Evolutionary conservation across 2,888 invertebrate genomes (phyloP), one percentile per base, ranked within the genome.

Genomic region (Thera obeliscata): DNA sequence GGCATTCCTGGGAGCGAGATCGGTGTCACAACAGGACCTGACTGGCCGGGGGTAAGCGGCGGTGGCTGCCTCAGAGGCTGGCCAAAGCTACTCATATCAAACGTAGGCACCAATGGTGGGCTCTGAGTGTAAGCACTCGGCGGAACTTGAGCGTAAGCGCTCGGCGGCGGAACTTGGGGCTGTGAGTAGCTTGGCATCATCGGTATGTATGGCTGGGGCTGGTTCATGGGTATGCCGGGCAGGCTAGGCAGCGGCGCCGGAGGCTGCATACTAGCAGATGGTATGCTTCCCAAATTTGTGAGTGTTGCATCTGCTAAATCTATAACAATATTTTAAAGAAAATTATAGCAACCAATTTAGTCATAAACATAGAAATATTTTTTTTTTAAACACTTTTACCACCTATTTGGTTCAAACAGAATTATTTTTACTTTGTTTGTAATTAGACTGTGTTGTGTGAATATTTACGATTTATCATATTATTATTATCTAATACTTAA

Each of bases 1-100:
- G 97, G 97, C 96, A 97, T 96, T 48, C 97, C 97, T 2, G 96
- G 96, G 73, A 96, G 87, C 11, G 95, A 95, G 56, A 96, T 95
- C 0, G 96, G 96, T 0, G 96, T 96, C 43, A 95, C 95, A 12
- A 96, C 94, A 1, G 52, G 22, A 33, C 52, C 52, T 9, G 94
- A 90, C 43, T 93, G 77, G 3, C 91, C 91, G 9, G 82, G 81
- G 9, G 87, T 80, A 41, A 87, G 76, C 2, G 87, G 87, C 11
- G 89, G 91, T 1, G 86, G 88, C 72, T 87, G 88, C 56, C 90
- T 84, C 2, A 88, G 84, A 1, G 88, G 75, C 72, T 84, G 84
- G 48, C 83, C 74, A 72, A 91, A 93, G 74, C 79, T 90, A 72
- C 87, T 91, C 88, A 91, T 90, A 69, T 92, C 92, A 80, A 90